These are phyloP conservation scores for Drosophila borborema DNA, from an alignment of 2,888 invertebrate genomes.

Conservation along the genomic window DNA sequence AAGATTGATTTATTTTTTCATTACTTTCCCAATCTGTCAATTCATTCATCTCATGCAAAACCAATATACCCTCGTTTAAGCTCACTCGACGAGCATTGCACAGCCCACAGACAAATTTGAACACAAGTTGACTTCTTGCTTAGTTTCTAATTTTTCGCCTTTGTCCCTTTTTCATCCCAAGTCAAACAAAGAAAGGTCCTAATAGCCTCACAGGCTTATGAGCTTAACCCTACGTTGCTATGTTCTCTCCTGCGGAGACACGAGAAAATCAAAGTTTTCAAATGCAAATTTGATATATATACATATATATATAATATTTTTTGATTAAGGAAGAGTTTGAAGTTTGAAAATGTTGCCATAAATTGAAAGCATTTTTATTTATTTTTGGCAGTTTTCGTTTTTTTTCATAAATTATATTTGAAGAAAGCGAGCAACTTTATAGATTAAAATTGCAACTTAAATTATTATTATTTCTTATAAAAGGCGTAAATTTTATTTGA, in stretches of 20 bases:
- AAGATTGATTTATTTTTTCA: background rate
- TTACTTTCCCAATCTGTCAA: background rate
- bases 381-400: no score
- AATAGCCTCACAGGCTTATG: constrained; percentile 11
- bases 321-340: no score
- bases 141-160: constrained; percentile 11
- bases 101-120: constrained; percentile 10
- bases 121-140: constrained; percentile 20
- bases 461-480: no score
- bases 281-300: background rate
- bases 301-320: background rate
- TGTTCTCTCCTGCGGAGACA: background rate
- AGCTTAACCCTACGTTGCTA: constrained; percentile 24
- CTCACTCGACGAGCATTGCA: constrained; percentile 15
- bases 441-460: no score
- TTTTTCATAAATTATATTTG: background rate
- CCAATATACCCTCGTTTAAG: background rate
- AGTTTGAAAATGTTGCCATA: no score
- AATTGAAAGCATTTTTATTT: no score
- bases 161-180: constrained; percentile 9
- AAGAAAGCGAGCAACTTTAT: background rate
- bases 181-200: constrained; percentile 19
- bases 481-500: no score
- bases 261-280: background rate
- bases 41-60: background rate